These are phyloP conservation scores for Columba janthina DNA, from an alignment of 2,113 vertebrate genomes.

Conservation along the genomic window DNA sequence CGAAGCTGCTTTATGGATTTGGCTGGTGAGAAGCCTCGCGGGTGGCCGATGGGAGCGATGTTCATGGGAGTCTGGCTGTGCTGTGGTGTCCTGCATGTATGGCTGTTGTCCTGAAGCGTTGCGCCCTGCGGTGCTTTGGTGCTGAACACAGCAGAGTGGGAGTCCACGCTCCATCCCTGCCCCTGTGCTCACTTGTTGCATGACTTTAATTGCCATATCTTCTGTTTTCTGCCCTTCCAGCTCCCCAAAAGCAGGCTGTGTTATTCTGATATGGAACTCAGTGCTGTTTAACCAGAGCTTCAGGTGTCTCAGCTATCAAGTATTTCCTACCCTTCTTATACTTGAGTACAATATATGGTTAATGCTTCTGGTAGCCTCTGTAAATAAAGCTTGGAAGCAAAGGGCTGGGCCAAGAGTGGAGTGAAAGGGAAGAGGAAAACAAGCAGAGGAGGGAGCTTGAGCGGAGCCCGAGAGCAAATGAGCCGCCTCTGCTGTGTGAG, in stretches of 20 bases:
- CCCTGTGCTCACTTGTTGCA: not conserved
- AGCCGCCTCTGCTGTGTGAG: not conserved
- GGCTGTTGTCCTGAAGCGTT: not conserved
- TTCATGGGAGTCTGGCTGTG: fast-evolving
- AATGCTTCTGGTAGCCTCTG: not conserved
- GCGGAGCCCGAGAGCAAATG: not conserved
- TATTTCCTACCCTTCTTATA: not conserved
- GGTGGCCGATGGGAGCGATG: not conserved
- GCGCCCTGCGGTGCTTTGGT: not conserved
- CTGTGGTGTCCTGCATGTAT: fast-evolving
- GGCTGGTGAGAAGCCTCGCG: not conserved
- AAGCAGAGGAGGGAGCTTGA: not conserved
- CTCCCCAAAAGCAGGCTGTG: not conserved
- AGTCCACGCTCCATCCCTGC: not conserved
- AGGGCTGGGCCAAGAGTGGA: too few relatives aligned
- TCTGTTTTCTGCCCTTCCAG: not conserved
- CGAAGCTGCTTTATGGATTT: not conserved
- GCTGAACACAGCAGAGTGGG: not conserved
- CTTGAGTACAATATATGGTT: not conserved
- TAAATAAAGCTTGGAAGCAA: not conserved
- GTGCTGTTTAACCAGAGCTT: not conserved
- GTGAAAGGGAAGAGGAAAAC: too few relatives aligned
- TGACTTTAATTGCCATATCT: fast-evolving
- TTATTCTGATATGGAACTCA: not conserved
- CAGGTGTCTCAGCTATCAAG: not conserved